Base-by-base conservation (phyloP, 2,113 vertebrate species). In the Trochalopteron elliotii region DNA sequence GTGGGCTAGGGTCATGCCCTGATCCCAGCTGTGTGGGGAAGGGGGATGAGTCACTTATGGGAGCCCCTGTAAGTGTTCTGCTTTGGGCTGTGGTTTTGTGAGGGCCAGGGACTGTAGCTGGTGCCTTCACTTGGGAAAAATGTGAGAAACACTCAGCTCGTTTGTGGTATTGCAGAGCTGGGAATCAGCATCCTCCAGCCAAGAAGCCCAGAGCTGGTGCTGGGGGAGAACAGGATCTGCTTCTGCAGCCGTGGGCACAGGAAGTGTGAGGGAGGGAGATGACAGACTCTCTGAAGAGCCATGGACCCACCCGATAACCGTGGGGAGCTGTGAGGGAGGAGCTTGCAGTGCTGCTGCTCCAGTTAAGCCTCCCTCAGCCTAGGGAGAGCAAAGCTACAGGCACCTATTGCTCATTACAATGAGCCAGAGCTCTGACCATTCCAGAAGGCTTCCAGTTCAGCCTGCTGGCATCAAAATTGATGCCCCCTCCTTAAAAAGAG, bases 331-430 rank as follows among this genome's bases (percentile, higher is more conserved):
- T 1, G 1, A 52, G 56, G 57, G 57, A 56, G 61, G 80, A 65
- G 31, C 2, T 1, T 5, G n/a, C 5, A 1, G 28, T 3, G 69
- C 64, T 47, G 59, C 81, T 42, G 68, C 44, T 45, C 22, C 7
- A 4, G 18, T 8, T 76, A 4, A 28, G 20, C 22, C 20, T 45
- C 68, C 33, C 61, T 24, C 27, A 61, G 65, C 7, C 1, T 1
- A 0, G 16, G 12, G 15, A 12, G 3, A 52, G 24, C 31, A 65
- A 50, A 49, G 50, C 37, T 8, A 3, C 1, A 0, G 33, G 7
- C 47, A 5, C n/a, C 1, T 30, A 57, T 13, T 47, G 3, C 47
- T 83, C 21, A 0, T 27, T 5, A 5, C 78, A 35, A 10, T 0
- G 25, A 83, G 30, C 45, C 44, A 25, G 28, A 63, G 10, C 11